A percentile compares a stretch with the other conserved stretches of the same genome.
phyloP scores from a whole-genome alignment of 1,140 invertebrate species.

The Bombus waltoni region DNA sequence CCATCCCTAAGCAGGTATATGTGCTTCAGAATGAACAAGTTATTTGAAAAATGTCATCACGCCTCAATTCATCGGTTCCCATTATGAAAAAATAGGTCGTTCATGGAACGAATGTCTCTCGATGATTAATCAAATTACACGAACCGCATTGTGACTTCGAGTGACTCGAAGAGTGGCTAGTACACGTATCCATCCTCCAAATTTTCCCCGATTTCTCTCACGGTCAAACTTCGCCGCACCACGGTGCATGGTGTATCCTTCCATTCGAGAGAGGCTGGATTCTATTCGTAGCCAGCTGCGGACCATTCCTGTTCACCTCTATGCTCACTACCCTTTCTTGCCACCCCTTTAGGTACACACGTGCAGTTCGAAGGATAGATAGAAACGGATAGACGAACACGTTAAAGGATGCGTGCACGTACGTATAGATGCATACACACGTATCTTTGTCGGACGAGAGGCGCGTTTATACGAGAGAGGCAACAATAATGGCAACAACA shows the following conservation, averaged over 20 bases:
- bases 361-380: neutral
- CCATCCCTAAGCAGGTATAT: no score
- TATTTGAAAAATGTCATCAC: slow-evolving; percentile 4
- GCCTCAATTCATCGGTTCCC: neutral
- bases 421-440: neutral
- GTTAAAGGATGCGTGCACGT: neutral
- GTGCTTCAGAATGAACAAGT: slow-evolving; percentile 21
- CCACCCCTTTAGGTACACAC: slow-evolving; percentile 11
- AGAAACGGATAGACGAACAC: neutral
- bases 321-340: neutral
- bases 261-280: slow-evolving; percentile 61
- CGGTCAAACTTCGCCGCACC: slow-evolving; percentile 5
- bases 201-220: slow-evolving; percentile 44
- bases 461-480: neutral
- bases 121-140: slow-evolving; percentile 65
- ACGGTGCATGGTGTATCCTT: slow-evolving; percentile 10
- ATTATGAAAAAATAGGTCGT: slow-evolving; percentile 7
- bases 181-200: slow-evolving; percentile 1
- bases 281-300: slow-evolving; percentile 54
- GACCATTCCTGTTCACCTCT: neutral
- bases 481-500: slow-evolving; percentile 30
- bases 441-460: neutral
- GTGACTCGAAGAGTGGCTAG: slow-evolving; percentile 25
- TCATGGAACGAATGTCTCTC: neutral
- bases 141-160: slow-evolving; percentile 53